Base-by-base conservation (phyloP, 2,113 vertebrate species). In the Catharus minimus region DNA sequence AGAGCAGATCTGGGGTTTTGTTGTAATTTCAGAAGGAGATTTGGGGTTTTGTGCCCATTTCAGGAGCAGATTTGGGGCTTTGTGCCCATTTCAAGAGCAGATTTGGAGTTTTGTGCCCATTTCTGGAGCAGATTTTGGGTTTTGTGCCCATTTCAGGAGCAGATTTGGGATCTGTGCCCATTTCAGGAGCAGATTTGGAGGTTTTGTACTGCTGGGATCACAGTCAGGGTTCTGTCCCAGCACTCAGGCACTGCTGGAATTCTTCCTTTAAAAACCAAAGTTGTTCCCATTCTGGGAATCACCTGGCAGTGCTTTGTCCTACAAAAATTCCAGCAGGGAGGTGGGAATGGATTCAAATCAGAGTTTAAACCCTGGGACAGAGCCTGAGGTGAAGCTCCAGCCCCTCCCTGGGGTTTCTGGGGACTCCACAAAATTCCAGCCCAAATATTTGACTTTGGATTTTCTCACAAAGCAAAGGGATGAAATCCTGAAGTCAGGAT, bases 381-480 rank as follows among this genome's bases (percentile, higher is more conserved):
- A 49, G 72, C 44, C 33, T 49, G 56, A 60, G 73, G 28, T 22
- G 71, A 74, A 62, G 74, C 36, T 52, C 30, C 36, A 62, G 46
- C 36, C 2, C 18, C 36, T 39, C 22, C 27, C 28, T 0, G 5
- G 36, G 22, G 6, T 21, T n/a, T 39, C 4, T 27, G 53, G 23
- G 46, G 55, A 14, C 23, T n/a, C 36, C 73, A 76, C 73, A 27
- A 76, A 76, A 23, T 7, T 39, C 56, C 73, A 60, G 5, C 20
- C 15, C 44, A 32, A 71, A 9, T 11, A 4, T 56, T n/a, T 56
- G 32, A 13, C 8, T n/a, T 32, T 56, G 32, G 30, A 9, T 56
- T 13, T n/a, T 5, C 55, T 32, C n/a, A 33, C 32, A 57, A 57
- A 15, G 8, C 55, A 33, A 57, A 5, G 55, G 32, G 55, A 13